Conservation (phyloP, 2,888 invertebrate species). For the Choristoneura rosaceana region DNA sequence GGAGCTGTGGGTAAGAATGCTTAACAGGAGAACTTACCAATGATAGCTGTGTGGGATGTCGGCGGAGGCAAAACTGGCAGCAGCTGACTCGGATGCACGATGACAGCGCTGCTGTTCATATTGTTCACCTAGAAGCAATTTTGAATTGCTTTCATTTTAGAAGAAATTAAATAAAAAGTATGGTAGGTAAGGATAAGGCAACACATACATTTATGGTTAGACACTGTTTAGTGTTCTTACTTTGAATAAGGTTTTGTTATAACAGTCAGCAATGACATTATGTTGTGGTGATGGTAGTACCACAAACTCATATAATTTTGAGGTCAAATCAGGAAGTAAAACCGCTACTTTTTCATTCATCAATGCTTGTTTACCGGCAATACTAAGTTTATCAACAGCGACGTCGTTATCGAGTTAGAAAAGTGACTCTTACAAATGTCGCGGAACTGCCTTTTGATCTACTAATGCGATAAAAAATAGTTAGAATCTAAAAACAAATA, state of each 20-base stretch:
- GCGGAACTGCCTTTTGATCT: too few relatives aligned
- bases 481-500: too few relatives aligned
- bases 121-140: slow-evolving; percentile 68
- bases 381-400: too few relatives aligned
- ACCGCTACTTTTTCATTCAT: too few relatives aligned
- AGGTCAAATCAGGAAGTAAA: too few relatives aligned
- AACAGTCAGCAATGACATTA: too few relatives aligned
- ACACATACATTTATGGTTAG: not conserved
- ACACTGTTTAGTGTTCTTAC: not conserved
- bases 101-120: slow-evolving; percentile 87
- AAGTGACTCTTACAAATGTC: too few relatives aligned
- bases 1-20: not conserved
- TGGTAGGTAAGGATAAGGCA: not conserved
- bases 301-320: too few relatives aligned
- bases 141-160: not conserved
- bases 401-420: too few relatives aligned
- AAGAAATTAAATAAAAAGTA: not conserved
- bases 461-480: too few relatives aligned
- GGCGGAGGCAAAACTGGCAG: slow-evolving; percentile 89
- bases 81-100: slow-evolving; percentile 92
- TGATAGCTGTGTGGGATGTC: slow-evolving; percentile 77
- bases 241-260: not conserved
- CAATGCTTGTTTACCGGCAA: too few relatives aligned
- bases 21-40: slow-evolving; percentile 64
- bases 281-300: too few relatives aligned